Percentiles rank a stretch among this genome's conserved stretches.
These are phyloP conservation scores for Panagrolaimus sp. DNA, from an alignment of 1,140 invertebrate genomes.

Conservation along the genomic window DNA sequence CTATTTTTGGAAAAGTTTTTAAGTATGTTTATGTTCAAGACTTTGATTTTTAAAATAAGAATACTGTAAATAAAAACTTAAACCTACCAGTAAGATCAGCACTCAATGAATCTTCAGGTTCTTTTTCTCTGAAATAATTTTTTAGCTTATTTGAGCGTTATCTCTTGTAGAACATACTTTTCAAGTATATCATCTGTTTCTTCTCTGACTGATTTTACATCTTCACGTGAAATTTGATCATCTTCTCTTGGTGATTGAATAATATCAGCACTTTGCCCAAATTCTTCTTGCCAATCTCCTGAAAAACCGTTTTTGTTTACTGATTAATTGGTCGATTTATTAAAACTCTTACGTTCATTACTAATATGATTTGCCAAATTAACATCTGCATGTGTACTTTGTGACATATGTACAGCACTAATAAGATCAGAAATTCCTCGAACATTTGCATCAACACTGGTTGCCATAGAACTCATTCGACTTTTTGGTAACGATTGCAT, in stretches of 20 bases:
- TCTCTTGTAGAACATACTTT: background rate
- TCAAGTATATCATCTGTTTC: slow-evolving; percentile 21
- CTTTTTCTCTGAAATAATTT: slow-evolving; percentile 26
- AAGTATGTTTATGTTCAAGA: background rate
- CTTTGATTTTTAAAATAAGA: background rate
- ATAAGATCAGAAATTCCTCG: slow-evolving; percentile 56
- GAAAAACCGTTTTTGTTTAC: no score
- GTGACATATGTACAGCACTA: slow-evolving; percentile 54
- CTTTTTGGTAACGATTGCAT: slow-evolving; percentile 52
- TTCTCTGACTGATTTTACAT: slow-evolving; percentile 16
- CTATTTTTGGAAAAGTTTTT: background rate
- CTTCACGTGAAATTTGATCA: slow-evolving; percentile 19
- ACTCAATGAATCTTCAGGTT: slow-evolving; percentile 36
- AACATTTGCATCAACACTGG: slow-evolving; percentile 55
- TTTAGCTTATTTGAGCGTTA: background rate
- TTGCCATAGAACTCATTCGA: slow-evolving; percentile 40
- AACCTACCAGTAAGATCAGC: slow-evolving; percentile 48
- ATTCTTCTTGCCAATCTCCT: slow-evolving; percentile 55
- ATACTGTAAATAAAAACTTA: background rate
- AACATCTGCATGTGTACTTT: slow-evolving; percentile 53
- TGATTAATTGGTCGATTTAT: no score
- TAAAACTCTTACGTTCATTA: slow-evolving; percentile 36
- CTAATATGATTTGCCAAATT: slow-evolving; percentile 57
- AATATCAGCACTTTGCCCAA: slow-evolving; percentile 40
- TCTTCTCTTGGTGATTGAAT: slow-evolving; percentile 45